phyloP scores from a whole-genome alignment of 2,888 invertebrate genomes.

The Pandemis corylana region DNA sequence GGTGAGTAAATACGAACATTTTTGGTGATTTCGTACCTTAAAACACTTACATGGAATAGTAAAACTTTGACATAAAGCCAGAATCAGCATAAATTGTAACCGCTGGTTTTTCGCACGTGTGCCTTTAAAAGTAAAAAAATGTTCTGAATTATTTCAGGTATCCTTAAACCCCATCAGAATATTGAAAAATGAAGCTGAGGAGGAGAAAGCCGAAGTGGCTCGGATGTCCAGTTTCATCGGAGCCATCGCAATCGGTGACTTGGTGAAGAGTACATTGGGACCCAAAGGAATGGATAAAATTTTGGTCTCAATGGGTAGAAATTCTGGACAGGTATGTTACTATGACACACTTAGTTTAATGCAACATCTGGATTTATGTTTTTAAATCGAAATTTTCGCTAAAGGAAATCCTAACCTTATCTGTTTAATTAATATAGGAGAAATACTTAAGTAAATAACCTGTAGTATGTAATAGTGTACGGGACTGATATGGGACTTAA shows the following conservation, averaged over 20 bases:
- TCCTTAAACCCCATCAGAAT: constrained; percentile 97
- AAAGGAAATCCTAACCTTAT: constrained; percentile 39
- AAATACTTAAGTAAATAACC: too few species aligned
- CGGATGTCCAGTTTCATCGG: constrained; percentile 99
- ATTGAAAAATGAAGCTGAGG: constrained; percentile 97
- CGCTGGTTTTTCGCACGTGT: constrained; percentile 63
- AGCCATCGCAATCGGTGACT: constrained; percentile 99
- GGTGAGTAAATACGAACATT: constrained; percentile 42
- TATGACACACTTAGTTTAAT: neutral
- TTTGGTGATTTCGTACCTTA: neutral
- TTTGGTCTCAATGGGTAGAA: constrained; percentile 91
- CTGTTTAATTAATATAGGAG: too few species aligned
- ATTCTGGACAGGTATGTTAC: constrained; percentile 86
- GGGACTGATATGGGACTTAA: too few species aligned
- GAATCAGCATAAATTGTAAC: constrained; percentile 50
- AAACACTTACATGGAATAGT: neutral
- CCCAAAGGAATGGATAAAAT: constrained; percentile 99
- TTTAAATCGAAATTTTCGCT: neutral
- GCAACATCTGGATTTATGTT: neutral
- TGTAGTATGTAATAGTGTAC: too few species aligned
- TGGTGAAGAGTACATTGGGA: constrained; percentile 98
- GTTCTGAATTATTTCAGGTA: constrained; percentile 81
- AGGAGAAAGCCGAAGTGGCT: constrained; percentile 98
- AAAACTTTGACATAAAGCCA: constrained; percentile 2
- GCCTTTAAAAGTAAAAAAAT: constrained; percentile 49